These are phyloP conservation scores for Dromiciops gliroides DNA, from an alignment of 2,113 vertebrate species.

Conservation along the genomic window DNA sequence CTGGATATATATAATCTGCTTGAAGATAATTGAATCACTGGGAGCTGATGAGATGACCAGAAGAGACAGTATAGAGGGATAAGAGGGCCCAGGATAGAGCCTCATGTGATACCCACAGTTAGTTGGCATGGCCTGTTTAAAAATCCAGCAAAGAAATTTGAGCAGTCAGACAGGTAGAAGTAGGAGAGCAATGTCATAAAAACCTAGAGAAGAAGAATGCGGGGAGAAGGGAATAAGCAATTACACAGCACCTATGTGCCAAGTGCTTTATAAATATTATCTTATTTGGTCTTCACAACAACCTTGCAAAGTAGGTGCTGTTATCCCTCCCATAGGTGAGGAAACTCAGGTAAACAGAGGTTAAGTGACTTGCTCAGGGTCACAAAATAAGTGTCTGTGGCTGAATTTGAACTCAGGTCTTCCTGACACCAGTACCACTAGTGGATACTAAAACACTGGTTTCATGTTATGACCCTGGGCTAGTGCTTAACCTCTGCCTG, in stretches of 20 bases:
- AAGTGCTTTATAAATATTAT: background rate
- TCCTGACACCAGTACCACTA: too few species aligned
- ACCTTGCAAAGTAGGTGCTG: background rate
- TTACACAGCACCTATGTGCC: background rate
- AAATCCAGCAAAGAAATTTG: background rate
- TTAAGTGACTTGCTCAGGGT: too few species aligned
- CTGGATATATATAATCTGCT: too few species aligned
- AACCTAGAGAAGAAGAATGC: background rate
- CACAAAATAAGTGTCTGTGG: too few species aligned
- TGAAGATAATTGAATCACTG: too few species aligned
- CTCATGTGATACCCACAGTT: too few species aligned
- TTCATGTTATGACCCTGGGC: background rate
- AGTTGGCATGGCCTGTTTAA: too few species aligned
- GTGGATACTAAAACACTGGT: background rate
- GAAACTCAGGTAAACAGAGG: too few species aligned
- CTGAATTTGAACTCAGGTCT: too few species aligned
- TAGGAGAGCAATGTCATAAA: background rate
- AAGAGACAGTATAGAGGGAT: background rate
- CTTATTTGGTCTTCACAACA: background rate
- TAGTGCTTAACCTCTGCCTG: background rate
- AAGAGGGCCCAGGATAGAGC: background rate
- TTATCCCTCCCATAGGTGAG: too few species aligned
- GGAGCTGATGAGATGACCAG: background rate
- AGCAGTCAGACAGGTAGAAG: background rate
- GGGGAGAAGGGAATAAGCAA: background rate